Evolutionary conservation across 2,113 vertebrate genomes (phyloP), one percentile per base, ranked within the genome.

Genomic region (Pristiophorus japonicus): DNA sequence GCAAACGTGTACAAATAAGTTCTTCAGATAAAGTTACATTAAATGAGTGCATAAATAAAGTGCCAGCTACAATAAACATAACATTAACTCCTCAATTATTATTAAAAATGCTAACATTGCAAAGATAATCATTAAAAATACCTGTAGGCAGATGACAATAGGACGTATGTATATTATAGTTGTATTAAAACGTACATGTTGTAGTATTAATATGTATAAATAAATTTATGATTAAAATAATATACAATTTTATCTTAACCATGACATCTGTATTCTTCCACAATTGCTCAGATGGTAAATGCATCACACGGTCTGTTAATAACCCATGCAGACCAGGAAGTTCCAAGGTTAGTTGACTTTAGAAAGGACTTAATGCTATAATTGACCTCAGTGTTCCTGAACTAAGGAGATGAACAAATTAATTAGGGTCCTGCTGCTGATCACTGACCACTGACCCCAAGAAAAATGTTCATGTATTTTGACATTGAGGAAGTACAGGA

Each of bases 11-110:
- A 2, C 30, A 73, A 47, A 73, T 70, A 12, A 65, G 10, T 22
- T 93, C 85, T 88, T 88, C 20, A 93, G 91, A 93, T 93, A 93
- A 93, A 93, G 91, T 93, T 66, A 93, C 20, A 0, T 93, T 93
- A 93, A 93, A 65, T 38, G 24, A 38, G 18, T 65, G 10, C n/a
- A 38, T 20, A 85, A 85, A 47, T 47, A 65, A 65, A 42, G 90
- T 63, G 63, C 55, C 51, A 88, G 27, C 24, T 59, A 3, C 85
- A 65, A 45, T 93, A 93, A 42, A 42, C 2, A 8, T 66, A 24
- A 66, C 5, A 38, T 42, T 38, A 45, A 42, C 34, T 24, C 62
- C 62, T 63, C 91, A 93, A 24, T 66, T 42, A 42, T 3, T 45
- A 42, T 65, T 66, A 11, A 66, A 66, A 66, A 66, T 42, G 24